Conservation (phyloP, 2,113 vertebrate species). For the Meriones unguiculatus region DNA sequence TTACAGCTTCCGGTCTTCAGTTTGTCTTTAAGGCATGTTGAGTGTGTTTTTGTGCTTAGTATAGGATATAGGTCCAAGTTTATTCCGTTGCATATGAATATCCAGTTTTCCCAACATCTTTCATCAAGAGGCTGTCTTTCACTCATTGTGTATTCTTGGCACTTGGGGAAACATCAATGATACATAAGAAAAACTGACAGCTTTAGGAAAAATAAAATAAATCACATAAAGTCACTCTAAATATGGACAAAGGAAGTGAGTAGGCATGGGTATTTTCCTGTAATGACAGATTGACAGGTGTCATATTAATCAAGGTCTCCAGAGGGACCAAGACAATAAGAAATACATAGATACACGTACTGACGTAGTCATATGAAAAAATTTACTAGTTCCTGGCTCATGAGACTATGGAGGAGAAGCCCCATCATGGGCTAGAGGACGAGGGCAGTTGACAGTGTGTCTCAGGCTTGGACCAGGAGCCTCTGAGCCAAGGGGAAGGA, state of each 20-base stretch:
- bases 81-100: slow-evolving; percentile 4
- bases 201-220: background rate
- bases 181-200: background rate
- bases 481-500: background rate
- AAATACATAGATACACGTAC: background rate
- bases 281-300: background rate
- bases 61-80: background rate
- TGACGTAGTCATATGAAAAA: background rate
- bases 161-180: background rate
- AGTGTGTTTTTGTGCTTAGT: background rate
- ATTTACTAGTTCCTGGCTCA: background rate
- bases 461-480: background rate
- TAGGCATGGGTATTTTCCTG: background rate
- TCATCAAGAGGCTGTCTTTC: slow-evolving; percentile 8
- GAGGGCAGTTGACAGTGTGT: background rate
- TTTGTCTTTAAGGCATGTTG: background rate
- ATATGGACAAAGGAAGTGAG: background rate
- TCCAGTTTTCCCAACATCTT: background rate
- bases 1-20: background rate
- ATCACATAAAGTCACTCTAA: background rate
- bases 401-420: background rate
- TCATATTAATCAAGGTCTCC: background rate
- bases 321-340: background rate
- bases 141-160: background rate
- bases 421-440: background rate